phyloP scores from a whole-genome alignment of 2,888 invertebrate species.

The Aleiodes testaceus region DNA sequence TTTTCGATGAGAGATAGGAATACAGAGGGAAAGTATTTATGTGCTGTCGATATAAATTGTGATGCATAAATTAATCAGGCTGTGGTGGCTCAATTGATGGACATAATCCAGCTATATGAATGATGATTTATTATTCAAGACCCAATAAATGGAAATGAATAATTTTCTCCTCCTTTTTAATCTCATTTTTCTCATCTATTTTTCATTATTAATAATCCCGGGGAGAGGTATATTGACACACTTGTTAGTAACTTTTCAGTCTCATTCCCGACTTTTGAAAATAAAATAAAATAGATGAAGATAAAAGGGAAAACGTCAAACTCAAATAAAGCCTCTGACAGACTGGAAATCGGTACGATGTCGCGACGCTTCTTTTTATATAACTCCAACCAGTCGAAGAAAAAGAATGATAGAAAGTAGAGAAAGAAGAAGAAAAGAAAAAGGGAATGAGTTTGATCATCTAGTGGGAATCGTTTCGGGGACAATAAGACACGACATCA shows the following conservation, averaged over 20 bases:
- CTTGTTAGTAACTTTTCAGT: no score
- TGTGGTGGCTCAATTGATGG: constrained; percentile 30
- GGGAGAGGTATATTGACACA: no score
- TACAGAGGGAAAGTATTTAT: constrained; percentile 34
- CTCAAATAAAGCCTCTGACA: not conserved
- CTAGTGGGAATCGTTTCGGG: constrained; percentile 16
- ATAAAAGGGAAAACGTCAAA: constrained; percentile 1
- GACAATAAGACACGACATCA: constrained; percentile 15
- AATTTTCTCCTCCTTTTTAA: no score
- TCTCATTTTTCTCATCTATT: not conserved
- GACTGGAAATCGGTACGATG: not conserved
- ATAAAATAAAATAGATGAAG: no score
- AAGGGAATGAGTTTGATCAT: constrained; percentile 18
- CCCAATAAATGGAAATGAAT: not conserved
- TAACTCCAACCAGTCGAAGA: constrained; percentile 16
- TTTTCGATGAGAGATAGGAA: constrained; percentile 23
- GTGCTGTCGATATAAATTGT: constrained; percentile 33
- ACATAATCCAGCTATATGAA: not conserved
- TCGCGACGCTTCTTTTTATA: constrained; percentile 8
- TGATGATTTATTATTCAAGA: constrained; percentile 23
- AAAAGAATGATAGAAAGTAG: not conserved
- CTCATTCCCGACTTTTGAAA: not conserved
- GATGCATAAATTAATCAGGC: constrained; percentile 37
- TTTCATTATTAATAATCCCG: not conserved
- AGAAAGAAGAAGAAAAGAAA: no score